Base-by-base conservation (phyloP, 2,888 invertebrate genomes). In the Drosophila meridionalis region DNA sequence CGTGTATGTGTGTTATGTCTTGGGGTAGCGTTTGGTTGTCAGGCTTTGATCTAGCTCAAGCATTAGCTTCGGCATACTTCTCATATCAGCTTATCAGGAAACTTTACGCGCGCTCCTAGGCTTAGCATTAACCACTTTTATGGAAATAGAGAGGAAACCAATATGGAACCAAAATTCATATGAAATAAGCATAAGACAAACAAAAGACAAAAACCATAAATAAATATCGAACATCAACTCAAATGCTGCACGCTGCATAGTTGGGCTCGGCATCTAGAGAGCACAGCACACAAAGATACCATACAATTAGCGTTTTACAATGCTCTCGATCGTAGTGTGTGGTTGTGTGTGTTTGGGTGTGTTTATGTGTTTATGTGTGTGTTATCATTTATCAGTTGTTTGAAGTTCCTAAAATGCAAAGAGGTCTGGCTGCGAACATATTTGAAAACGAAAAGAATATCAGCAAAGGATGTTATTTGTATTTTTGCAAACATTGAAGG, bases 401-500 rank as follows among this genome's bases (percentile, higher is more conserved):
- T 14, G 14, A 14, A 40, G 14, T 4, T 73, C 69, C 68, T 75
- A 50, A 64, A 66, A 67, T 69, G 58, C 69, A 78, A 57, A 73
- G 59, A 74, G 76, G 53, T 63, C 83, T 74, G 60, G 62, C 69
- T 73, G 65, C 61, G 68, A 89, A 75, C 67, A 73, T 69, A 73
- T 59, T 59, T 81, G 60, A 52, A 78, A 78, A 68, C 68, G 58
- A 83, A 77, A 87, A 75, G 61, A 83, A 83, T 73, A 73, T 71
- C 69, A 79, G 75, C 70, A 85, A 81, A 73, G 85, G 78, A 75
- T 72, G 67, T 74, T 63, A 69, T 67, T 79, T 70, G 60, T 85
- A 85, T 77, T 85, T 82, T 85, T 82, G 90, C 88, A 85, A 90
- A 87, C 90, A 87, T 68, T 87, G 84, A 87, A 87, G 87, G 89